phyloP scores from a whole-genome alignment of 2,797 vertebrate species.

The Argyrosomus regius region DNA sequence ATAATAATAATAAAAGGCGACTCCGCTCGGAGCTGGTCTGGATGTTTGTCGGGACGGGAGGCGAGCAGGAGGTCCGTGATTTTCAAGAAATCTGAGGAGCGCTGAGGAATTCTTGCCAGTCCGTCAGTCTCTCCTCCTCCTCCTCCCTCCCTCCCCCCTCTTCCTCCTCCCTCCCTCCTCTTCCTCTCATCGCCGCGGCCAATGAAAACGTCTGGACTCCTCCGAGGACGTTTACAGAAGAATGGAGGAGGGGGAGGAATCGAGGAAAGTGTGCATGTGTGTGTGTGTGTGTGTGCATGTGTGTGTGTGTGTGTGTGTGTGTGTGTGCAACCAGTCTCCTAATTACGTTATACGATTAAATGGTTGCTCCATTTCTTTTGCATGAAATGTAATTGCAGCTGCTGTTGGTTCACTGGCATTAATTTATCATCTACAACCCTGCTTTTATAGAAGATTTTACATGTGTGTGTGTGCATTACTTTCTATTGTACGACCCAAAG shows the following conservation, averaged over 20 bases:
- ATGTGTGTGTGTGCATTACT: not conserved
- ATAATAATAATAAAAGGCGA: not conserved
- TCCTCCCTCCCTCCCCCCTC: constrained; percentile 52
- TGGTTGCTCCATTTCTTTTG: not conserved
- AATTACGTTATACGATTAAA: not conserved
- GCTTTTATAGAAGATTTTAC: too few relatives aligned
- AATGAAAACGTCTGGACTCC: constrained; percentile 72
- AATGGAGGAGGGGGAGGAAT: constrained; percentile 40
- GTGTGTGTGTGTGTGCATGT: constrained; percentile 20
- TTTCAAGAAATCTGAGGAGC: constrained; percentile 82
- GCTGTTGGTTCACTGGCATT: too few relatives aligned
- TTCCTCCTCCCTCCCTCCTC: constrained; percentile 28
- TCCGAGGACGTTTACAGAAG: constrained; percentile 46
- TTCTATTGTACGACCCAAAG: not conserved
- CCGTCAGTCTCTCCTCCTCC: constrained; percentile 58
- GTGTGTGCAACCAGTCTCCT: not conserved
- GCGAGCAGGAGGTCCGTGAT: constrained; percentile 67
- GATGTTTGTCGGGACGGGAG: constrained; percentile 51
- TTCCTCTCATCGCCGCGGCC: constrained; percentile 67
- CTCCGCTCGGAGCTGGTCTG: constrained; percentile 48
- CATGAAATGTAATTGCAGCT: too few relatives aligned
- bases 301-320: not conserved
- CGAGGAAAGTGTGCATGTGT: not conserved
- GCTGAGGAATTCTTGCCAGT: constrained; percentile 82
- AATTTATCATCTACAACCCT: too few relatives aligned